Evolutionary conservation across 2,113 vertebrate species (phyloP), one percentile per base, ranked within the genome.

Genomic region (Pavo muticus): DNA sequence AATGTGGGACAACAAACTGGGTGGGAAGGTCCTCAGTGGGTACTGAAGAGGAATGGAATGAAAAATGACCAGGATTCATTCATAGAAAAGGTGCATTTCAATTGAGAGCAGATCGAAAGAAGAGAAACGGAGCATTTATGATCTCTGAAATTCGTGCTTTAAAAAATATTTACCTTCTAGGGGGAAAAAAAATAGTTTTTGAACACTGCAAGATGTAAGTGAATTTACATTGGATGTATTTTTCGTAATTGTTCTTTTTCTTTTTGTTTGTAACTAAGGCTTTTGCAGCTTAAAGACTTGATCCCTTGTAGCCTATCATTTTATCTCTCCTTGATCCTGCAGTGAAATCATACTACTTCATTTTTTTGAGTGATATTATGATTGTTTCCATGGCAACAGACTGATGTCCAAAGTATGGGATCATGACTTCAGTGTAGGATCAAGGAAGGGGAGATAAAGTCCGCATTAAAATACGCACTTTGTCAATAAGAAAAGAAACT

Each of bases 361-460:
- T 95, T 97, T 95, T 56, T 97, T 95, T 91, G 6, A 39, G 96
- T 96, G 94, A 88, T 90, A 94, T 23, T 93, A 81, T 5, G 19
- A 86, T 96, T 57, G 96, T 97, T 97, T 97, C 98, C 97, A 98
- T 98, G 96, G 97, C 94, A 98, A 98, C 97, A 79, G 74, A 94
- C 94, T 78, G 90, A 91, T 94, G 90, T 72, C 96, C 96, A 95
- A 97, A 89, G 84, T 86, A 90, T 21, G 35, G 96, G 94, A 81
- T 87, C 93, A 32, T 19, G 82, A 91, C 91, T 97, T 90, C 27
- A 48, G 72, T 23, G 32, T 57, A 40, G 88, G 86, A 94, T 95
- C 80, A 93, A 87, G 78, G 40, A 91, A 75, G 83, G 96, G 83
- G 65, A 96, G 61, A 72, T 77, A 88, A 93, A 96, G 73, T 85